Conservation (phyloP, 2,113 vertebrate species). For the Tragulus kanchil region DNA sequence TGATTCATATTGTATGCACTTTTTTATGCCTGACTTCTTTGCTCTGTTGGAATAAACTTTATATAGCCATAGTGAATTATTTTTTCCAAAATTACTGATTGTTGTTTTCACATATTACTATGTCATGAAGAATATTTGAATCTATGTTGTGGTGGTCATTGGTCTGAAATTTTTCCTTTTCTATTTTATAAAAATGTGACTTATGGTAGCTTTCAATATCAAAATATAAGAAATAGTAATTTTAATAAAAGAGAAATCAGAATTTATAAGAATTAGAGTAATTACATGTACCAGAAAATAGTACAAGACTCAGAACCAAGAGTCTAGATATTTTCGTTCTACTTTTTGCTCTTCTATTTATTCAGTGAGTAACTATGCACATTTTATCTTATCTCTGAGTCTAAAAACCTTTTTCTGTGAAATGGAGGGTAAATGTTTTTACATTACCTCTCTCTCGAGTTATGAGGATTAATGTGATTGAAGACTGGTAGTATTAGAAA, state of each 20-base stretch:
- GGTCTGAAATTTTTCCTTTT: background rate
- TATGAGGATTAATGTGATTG: background rate
- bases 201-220: background rate
- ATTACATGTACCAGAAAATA: background rate
- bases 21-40: background rate
- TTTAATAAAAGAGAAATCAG: background rate
- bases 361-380: background rate
- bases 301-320: background rate
- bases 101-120: background rate
- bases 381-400: background rate
- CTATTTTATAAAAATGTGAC: background rate
- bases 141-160: background rate
- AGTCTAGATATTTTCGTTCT: slow-evolving; percentile 16
- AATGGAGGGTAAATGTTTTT: background rate
- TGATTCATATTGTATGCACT: background rate
- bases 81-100: background rate
- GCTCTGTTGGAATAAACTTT: background rate
- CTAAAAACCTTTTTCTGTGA: background rate
- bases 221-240: background rate
- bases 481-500: background rate
- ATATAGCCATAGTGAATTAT: background rate
- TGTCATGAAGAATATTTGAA: background rate
- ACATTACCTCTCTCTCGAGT: background rate
- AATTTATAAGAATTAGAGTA: background rate
- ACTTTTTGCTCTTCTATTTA: slow-evolving; percentile 9